Base-by-base conservation (phyloP, 2,888 invertebrate genomes). In the Prosapia bicincta region DNA sequence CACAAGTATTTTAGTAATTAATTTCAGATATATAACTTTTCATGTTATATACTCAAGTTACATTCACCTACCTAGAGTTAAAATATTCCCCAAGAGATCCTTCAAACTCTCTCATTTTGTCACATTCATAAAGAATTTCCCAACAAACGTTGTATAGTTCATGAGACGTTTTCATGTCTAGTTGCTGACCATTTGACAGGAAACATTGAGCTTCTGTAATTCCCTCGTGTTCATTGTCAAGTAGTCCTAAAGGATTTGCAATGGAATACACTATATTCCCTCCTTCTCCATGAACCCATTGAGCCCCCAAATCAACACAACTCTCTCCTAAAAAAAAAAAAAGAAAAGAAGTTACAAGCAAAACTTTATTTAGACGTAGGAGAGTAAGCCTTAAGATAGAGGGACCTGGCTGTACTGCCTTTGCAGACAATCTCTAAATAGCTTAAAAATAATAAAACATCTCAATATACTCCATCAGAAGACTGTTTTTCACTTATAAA, bases 211-310 rank as follows among this genome's bases (percentile, higher is more conserved):
- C 26, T n/a, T 74, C 73, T 20, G 13, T 69, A 13, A 78, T 75
- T 65, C 75, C 79, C 6, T 77, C 77, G 7, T 78, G 77, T 26
- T 75, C 67, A 23, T 71, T n/a, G 24, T 72, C 69, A 10, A 78
- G 20, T 10, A 79, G 38, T 10, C 43, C 70, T 13, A 69, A 70
- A 13, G 71, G 67, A 13, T 78, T 54, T 3, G 80, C 82, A 69
- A 89, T 82, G 66, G 89, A 85, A 80, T 86, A 90, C 0, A 91
- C 88, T 26, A 88, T 81, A 83, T 92, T 90, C 69, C 86, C 87
- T 82, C 88, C 85, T 82, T 92, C 90, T 0, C 93, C 93, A 80
- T 93, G 92, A 75, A 92, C 91, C 93, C 93, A 94, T 80, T 94
- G 93, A 68, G 92, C 94, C 0, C 94, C 94, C 71, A 93, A 82